Conservation (phyloP, 2,888 invertebrate species). For the Chouioia cunea region DNA sequence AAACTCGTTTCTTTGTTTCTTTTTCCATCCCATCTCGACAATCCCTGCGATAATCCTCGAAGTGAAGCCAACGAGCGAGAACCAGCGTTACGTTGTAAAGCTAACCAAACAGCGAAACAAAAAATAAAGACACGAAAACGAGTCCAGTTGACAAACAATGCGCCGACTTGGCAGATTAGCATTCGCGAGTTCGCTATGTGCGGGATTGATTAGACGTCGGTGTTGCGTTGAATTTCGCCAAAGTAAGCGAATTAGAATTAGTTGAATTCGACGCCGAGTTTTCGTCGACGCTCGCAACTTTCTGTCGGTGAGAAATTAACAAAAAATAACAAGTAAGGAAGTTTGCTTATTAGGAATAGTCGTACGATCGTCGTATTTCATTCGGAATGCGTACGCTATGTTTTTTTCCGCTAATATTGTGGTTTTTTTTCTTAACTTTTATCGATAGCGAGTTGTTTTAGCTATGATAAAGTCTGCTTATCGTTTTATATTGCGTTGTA, state of each 20-base stretch:
- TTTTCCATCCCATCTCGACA: slow-evolving; percentile 19
- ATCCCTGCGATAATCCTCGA: background rate
- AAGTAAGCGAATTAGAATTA: slow-evolving; percentile 41
- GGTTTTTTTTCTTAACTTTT: no score
- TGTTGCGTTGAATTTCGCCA: slow-evolving; percentile 36
- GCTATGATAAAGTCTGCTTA: no score
- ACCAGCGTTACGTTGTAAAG: background rate
- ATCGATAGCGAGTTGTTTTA: no score
- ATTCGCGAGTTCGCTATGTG: slow-evolving; percentile 12
- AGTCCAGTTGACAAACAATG: slow-evolving; percentile 15
- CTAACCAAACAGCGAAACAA: background rate
- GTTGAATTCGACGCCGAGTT: slow-evolving; percentile 31
- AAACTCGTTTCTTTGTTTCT: no score
- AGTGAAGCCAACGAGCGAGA: background rate
- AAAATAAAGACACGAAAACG: background rate
- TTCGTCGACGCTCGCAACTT: slow-evolving; percentile 28
- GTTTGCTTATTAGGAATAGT: no score
- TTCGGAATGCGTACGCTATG: background rate
- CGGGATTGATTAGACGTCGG: slow-evolving; percentile 25
- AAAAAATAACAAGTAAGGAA: no score
- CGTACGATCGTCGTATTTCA: background rate
- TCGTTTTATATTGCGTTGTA: no score
- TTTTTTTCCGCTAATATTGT: no score
- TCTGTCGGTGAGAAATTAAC: background rate
- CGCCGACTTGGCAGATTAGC: slow-evolving; percentile 15